Conservation (phyloP, 2,797 vertebrate species). For the Alcedo atthis region DNA sequence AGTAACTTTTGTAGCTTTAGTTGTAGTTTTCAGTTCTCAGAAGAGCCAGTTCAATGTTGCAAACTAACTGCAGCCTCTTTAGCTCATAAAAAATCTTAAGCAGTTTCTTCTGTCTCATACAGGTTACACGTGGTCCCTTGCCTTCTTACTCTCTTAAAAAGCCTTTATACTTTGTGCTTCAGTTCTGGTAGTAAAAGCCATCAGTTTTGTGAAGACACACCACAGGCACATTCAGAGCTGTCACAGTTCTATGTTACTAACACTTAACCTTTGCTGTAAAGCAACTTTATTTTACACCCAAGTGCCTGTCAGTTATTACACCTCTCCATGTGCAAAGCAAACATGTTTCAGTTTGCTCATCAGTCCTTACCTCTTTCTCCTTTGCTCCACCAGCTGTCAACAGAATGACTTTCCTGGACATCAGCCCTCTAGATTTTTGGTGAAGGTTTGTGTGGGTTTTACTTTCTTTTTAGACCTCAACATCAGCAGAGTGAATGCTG, state of each 20-base stretch:
- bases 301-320: background rate
- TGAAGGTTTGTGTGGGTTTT: background rate
- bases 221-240: background rate
- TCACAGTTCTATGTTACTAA: background rate
- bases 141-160: background rate
- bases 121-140: background rate
- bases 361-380: background rate
- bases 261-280: background rate
- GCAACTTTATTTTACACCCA: background rate
- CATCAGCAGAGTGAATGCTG: fast-evolving
- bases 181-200: background rate
- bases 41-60: background rate
- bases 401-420: background rate
- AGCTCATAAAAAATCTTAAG: background rate
- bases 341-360: background rate
- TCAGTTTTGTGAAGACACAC: background rate
- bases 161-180: background rate
- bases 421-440: background rate
- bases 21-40: background rate
- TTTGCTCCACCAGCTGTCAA: background rate
- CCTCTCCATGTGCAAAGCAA: background rate
- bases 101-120: background rate
- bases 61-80: background rate
- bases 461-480: background rate
- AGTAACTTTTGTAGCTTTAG: background rate